Conservation (phyloP, 2,797 vertebrate species). For the Gastrophryne carolinensis region DNA sequence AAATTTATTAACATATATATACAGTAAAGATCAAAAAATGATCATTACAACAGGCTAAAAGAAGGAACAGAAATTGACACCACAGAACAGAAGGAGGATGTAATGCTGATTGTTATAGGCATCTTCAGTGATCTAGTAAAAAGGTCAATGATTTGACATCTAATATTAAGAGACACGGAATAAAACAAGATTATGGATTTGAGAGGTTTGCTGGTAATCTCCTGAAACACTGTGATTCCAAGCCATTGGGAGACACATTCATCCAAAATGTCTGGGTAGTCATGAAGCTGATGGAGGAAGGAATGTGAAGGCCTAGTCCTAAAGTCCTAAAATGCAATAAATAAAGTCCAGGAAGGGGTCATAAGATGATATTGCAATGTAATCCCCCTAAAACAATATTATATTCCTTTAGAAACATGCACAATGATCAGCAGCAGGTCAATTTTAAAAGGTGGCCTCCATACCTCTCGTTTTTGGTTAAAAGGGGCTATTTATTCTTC, state of each 20-base stretch:
- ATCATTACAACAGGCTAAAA: not conserved
- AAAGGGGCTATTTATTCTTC: too few relatives aligned
- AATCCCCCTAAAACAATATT: not conserved
- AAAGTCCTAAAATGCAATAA: not conserved
- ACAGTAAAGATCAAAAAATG: conserved; percentile 25
- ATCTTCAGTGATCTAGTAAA: not conserved
- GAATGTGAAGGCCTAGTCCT: not conserved
- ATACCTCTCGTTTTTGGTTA: too few relatives aligned
- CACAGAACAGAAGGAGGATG: conserved; percentile 20
- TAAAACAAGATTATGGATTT: not conserved
- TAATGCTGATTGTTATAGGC: conserved; percentile 1
- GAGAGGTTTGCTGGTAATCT: not conserved
- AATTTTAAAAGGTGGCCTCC: not conserved
- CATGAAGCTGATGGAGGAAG: not conserved
- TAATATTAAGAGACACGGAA: not conserved
- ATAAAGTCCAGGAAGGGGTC: too few relatives aligned
- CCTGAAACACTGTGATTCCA: not conserved
- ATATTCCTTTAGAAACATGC: not conserved
- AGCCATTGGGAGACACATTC: not conserved
- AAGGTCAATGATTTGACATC: not conserved
- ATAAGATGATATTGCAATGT: too few relatives aligned
- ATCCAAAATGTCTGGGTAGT: not conserved
- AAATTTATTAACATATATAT: conserved; percentile 18
- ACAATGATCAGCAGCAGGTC: not conserved
- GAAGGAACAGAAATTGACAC: conserved; percentile 7